Conservation (phyloP, 2,797 vertebrate species). For the Etheostoma perlongum region DNA sequence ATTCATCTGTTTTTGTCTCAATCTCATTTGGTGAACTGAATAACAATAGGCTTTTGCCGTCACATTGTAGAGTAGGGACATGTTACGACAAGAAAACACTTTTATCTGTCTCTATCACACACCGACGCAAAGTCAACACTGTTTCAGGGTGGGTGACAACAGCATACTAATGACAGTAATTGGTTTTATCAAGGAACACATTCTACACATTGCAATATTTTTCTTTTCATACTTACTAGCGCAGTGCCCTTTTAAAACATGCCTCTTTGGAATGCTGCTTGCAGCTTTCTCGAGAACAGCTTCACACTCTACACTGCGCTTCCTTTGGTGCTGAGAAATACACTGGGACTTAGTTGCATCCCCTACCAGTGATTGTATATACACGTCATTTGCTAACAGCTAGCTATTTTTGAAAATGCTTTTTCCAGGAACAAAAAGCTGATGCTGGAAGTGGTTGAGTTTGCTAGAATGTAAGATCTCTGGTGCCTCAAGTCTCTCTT, state of each 20-base stretch:
- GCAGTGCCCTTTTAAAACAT: not conserved
- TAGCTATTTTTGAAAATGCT: too few relatives aligned
- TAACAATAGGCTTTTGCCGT: constrained; percentile 12
- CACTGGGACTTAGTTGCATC: too few relatives aligned
- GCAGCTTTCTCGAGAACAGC: too few relatives aligned
- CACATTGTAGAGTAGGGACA: not conserved
- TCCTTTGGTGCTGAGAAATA: too few relatives aligned
- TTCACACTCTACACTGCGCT: too few relatives aligned
- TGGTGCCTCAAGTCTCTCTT: too few relatives aligned
- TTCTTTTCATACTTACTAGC: not conserved
- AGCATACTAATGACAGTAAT: not conserved
- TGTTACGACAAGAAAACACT: not conserved
- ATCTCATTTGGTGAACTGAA: not conserved
- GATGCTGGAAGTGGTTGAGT: too few relatives aligned
- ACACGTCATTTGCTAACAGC: too few relatives aligned
- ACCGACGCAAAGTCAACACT: not conserved
- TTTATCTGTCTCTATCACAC: not conserved
- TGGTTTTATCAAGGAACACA: not conserved
- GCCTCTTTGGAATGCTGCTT: too few relatives aligned
- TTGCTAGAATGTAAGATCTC: too few relatives aligned
- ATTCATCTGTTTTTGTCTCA: not conserved
- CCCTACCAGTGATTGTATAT: too few relatives aligned
- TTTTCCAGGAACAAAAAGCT: too few relatives aligned
- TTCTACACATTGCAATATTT: not conserved
- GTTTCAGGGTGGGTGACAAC: not conserved